These are phyloP conservation scores for Stomatorhinus walkeri DNA, from an alignment of 2,797 vertebrate species.

Conservation along the genomic window DNA sequence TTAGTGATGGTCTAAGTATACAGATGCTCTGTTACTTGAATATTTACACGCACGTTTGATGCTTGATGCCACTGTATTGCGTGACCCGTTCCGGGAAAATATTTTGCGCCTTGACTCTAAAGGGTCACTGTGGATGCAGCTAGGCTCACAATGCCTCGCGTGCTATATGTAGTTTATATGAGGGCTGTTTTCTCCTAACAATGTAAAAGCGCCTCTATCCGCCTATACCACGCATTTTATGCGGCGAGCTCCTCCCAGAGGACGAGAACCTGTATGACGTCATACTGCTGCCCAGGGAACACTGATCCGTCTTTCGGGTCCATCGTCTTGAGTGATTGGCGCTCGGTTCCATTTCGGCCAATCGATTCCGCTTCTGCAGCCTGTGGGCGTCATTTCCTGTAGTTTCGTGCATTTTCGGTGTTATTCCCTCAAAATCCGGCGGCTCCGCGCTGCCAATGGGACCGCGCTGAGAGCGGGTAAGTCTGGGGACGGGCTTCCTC, in stretches of 20 bases:
- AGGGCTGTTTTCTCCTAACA: not conserved
- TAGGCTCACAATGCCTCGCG: not conserved
- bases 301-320: slow-evolving; percentile 22
- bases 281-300: slow-evolving; percentile 26
- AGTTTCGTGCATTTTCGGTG: slow-evolving; percentile 19
- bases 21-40: not conserved
- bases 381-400: slow-evolving; percentile 33
- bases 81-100: not conserved
- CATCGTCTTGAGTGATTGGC: slow-evolving; percentile 22
- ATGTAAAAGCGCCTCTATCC: not conserved
- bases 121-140: not conserved
- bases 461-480: slow-evolving; percentile 24
- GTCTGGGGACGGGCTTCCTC: slow-evolving; percentile 10
- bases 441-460: not conserved
- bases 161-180: not conserved
- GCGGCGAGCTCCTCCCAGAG: slow-evolving; percentile 24
- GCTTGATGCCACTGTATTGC: not conserved
- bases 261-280: slow-evolving; percentile 34
- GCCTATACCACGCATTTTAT: not conserved
- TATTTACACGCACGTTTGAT: not conserved
- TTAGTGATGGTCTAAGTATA: not conserved
- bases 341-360: slow-evolving; percentile 14
- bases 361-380: not conserved
- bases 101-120: not conserved
- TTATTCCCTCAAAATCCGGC: slow-evolving; percentile 12